A percentile compares a stretch with the other conserved stretches of the same genome.
Conservation (phyloP, 1,140 invertebrate genomes). For the Drosophila novamexicana region DNA sequence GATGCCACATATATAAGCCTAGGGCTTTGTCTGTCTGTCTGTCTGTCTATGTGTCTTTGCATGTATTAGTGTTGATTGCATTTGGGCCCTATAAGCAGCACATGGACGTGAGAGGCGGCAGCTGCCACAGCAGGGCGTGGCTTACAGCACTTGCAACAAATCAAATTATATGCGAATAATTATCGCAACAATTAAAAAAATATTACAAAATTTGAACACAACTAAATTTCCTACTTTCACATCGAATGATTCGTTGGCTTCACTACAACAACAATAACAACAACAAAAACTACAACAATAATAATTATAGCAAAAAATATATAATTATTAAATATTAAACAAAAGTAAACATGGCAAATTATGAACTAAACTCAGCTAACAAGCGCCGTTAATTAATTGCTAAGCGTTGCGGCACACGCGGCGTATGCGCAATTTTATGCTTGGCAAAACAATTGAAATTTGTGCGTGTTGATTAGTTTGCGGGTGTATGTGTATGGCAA, state of each 20-base stretch:
- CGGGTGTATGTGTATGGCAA: background rate
- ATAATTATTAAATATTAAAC: constrained; percentile 24
- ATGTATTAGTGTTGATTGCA: constrained; percentile 54
- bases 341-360: constrained; percentile 28
- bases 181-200: constrained; percentile 33
- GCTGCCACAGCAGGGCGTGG: background rate
- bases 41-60: constrained; percentile 12
- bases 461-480: constrained; percentile 18
- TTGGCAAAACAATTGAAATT: constrained; percentile 24
- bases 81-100: constrained; percentile 36
- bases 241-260: constrained; percentile 51
- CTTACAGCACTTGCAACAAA: constrained; percentile 22
- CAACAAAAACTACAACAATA: background rate
- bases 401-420: constrained; percentile 16
- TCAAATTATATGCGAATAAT: constrained; percentile 39
- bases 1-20: constrained; percentile 40
- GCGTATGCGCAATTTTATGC: constrained; percentile 52
- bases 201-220: constrained; percentile 10
- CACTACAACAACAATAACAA: background rate
- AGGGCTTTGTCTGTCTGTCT: constrained; percentile 27
- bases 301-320: background rate
- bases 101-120: constrained; percentile 1
- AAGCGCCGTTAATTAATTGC: constrained; percentile 36
- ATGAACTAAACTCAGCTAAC: constrained; percentile 5
- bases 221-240: constrained; percentile 64